Evolutionary conservation across 64 coral and sea anemone genomes (phyloP), one percentile per base, ranked within the genome.

Genomic region (Catalaphyllia jardinei): DNA sequence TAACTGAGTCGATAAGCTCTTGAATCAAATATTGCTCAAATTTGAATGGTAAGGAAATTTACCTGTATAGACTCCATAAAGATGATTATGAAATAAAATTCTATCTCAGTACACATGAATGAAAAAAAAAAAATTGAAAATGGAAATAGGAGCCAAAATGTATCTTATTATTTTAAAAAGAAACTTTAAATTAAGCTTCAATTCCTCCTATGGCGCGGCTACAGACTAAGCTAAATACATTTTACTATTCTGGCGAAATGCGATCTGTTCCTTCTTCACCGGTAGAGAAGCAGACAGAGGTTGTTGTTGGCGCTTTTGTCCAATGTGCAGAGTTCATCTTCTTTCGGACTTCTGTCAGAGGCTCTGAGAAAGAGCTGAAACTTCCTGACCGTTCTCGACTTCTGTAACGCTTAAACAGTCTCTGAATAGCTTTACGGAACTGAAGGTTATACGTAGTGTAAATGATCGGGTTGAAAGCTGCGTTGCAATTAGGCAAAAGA

Each of bases 361-460:
- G 81, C 9, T 85, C 81, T 3, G 67, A 91, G 25, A 72, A 71
- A 15, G 76, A 93, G 52, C 4, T 79, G 46, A 83, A 86, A 74
- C 65, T 93, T 2, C 27, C 74, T 7, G 42, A 57, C 80, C 92
- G 86, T 52, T 46, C 64, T 91, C 74, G 42, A 8, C 7, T 67
- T 71, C 86, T 93, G 10, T 89, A 87, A 31, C 77, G 92, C 79
- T 42, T 87, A 0, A 93, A 38, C 20, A 97, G 75, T 77, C 86
- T 78, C 55, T 59, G 4, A 61, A 94, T 91, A 20, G 86, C 95
- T 55, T 78, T 91, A 39, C 88, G 75, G 63, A 97, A 97, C 54
- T 93, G 95, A 17, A 93, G 91, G 72, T 97, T 97, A 27, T 97
- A 89, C 0, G 92, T 93, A 19, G 95, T 93, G 60, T 97, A 97